These are phyloP conservation scores for Cecidostiba fungosa DNA, from an alignment of 2,888 invertebrate genomes.

Conservation along the genomic window DNA sequence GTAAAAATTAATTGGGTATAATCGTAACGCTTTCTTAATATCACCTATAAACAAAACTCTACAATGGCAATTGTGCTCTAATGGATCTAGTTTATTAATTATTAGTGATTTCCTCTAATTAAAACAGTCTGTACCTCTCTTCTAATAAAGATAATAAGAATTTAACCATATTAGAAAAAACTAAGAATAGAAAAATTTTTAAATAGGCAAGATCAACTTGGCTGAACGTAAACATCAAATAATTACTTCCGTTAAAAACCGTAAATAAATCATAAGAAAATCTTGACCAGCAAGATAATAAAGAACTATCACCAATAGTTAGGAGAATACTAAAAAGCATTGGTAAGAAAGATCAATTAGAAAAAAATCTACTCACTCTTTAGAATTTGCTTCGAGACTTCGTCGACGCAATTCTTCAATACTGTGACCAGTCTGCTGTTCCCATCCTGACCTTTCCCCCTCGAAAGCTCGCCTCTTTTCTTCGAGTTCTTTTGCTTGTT, in stretches of 20 bases:
- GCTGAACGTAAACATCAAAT: conserved; percentile 44
- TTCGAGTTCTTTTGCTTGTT: conserved; percentile 95
- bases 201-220: conserved; percentile 34
- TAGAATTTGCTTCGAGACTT: conserved; percentile 94
- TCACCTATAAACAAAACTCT: conserved; percentile 49
- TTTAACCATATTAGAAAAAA: conserved; percentile 45
- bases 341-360: conserved; percentile 49
- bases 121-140: conserved; percentile 54
- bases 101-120: conserved; percentile 71
- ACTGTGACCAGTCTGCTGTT: conserved; percentile 93
- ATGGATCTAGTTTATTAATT: conserved; percentile 66
- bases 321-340: conserved; percentile 54
- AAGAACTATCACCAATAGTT: conserved; percentile 63
- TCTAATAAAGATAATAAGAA: conserved; percentile 47
- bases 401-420: conserved; percentile 93
- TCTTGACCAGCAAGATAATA: conserved; percentile 57
- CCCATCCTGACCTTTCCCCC: conserved; percentile 93
- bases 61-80: conserved; percentile 57
- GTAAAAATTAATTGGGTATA: conserved; percentile 40
- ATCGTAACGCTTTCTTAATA: conserved; percentile 46
- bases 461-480: conserved; percentile 93
- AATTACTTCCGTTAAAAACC: conserved; percentile 36
- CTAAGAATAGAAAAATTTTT: conserved; percentile 31
- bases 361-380: conserved; percentile 85
- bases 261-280: conserved; percentile 36